phyloP scores from a whole-genome alignment of 2,888 invertebrate species.

The Noctuana brunneofusca region DNA sequence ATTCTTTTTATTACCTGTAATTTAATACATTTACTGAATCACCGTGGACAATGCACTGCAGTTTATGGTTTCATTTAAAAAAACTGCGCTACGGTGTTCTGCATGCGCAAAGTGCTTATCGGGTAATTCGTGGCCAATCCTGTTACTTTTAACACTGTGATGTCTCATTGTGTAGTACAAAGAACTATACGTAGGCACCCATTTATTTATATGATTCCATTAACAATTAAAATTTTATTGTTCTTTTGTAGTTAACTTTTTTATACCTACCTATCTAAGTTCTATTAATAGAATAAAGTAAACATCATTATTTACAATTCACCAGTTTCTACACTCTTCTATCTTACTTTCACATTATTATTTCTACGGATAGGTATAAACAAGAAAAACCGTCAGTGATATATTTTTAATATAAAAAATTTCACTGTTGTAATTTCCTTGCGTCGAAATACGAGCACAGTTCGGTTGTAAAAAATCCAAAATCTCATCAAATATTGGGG shows the following conservation, averaged over 20 bases:
- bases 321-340: too few relatives aligned
- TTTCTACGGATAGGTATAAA: too few relatives aligned
- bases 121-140: conserved; percentile 13
- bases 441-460: not conserved
- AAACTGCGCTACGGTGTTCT: conserved; percentile 33
- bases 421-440: conserved; percentile 2
- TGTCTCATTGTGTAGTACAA: too few relatives aligned
- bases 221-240: too few relatives aligned
- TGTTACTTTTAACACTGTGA: conserved; percentile 11
- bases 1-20: conserved; percentile 67
- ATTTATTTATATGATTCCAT: too few relatives aligned
- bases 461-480: conserved; percentile 39
- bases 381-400: not conserved
- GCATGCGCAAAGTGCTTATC: conserved; percentile 32
- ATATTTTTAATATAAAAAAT: not conserved
- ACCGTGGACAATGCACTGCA: conserved; percentile 55
- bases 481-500: conserved; percentile 29
- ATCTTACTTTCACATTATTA: too few relatives aligned
- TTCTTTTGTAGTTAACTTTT: too few relatives aligned
- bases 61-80: conserved; percentile 58
- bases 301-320: too few relatives aligned
- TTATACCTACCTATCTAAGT: too few relatives aligned
- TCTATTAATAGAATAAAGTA: too few relatives aligned
- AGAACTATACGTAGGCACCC: too few relatives aligned
- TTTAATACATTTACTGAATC: conserved; percentile 71